Evolutionary conservation across 2,113 vertebrate species (phyloP), one percentile per base, ranked within the genome.

Genomic region (Plectropomus leopardus): DNA sequence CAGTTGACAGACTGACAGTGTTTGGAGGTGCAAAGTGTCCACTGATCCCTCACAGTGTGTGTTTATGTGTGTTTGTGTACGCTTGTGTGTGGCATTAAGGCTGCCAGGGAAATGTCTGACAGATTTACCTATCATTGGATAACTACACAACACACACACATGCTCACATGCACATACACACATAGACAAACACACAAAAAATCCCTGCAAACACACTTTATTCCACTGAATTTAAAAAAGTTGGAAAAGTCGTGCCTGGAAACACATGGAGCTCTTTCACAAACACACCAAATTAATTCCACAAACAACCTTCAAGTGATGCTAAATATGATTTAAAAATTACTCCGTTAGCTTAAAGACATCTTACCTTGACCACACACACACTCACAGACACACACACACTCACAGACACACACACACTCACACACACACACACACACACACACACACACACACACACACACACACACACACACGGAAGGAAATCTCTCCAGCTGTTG

Each of bases 181-280:
- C 69, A 23, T 21, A n/a, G 1, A 45, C 6, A 44, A 26, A 76
- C 11, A 45, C 77, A 77, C 71, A 55, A 11, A 51, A 51, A 45
- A 45, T 73, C 48, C 77, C 58, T 54, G 72, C 71, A 88, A 85
- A 88, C 76, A 83, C 63, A 79, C 32, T 80, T 84, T 75, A 80
- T 82, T 88, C 76, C 65, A 23, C 45, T 67, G 74, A 74, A 86
- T 85, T 86, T n/a, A n/a, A n/a, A 84, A 75, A 42, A 7, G 61
- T 57, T 11, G 68, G 88, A 74, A 88, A 82, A 34, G 36, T 71
- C 36, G 40, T 55, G 65, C 64, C 59, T 77, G 60, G 69, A 81
- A 85, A 76, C 66, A 83, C 79, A 78, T 30, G 54, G 67, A 34
- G 78, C 0, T 72, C 65, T 83, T 78, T 81, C 65, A 86, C 78